A percentile compares a stretch with the other conserved stretches of the same genome.
Evolutionary conservation across 2,888 invertebrate genomes (phyloP).

Genomic region (Auanema sp.): DNA sequence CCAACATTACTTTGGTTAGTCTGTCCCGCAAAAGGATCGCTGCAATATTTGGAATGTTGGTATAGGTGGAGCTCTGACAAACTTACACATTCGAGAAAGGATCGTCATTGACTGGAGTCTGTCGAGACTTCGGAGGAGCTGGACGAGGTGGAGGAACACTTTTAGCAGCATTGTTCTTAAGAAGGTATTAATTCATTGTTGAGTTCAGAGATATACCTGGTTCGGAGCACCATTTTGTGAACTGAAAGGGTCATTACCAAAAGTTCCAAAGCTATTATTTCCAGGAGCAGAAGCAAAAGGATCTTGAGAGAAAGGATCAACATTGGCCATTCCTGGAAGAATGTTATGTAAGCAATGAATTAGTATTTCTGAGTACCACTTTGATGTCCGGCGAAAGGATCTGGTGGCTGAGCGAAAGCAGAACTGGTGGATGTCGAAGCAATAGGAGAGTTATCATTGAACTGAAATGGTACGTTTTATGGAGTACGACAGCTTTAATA

Average conservation of each 20-base stretch:
- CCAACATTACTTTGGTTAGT: conserved; percentile 14
- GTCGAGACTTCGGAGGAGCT: conserved; percentile 43
- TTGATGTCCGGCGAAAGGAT: conserved; percentile 32
- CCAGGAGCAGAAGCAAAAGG: conserved; percentile 28
- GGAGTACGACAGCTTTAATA: background rate
- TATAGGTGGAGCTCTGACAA: too few relatives aligned
- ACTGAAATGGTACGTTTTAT: conserved; percentile 5
- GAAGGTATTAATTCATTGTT: background rate
- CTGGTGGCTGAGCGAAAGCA: conserved; percentile 27
- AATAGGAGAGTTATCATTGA: conserved; percentile 13
- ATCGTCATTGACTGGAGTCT: conserved; percentile 37
- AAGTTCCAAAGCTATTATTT: conserved; percentile 21
- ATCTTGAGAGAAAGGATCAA: conserved; percentile 43
- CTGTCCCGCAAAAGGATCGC: conserved; percentile 37
- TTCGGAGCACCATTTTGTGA: conserved; percentile 8
- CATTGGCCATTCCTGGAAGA: conserved; percentile 1
- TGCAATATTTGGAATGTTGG: conserved; percentile 10
- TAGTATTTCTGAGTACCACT: conserved; percentile 12
- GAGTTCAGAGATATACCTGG: too few relatives aligned
- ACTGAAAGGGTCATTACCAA: conserved; percentile 10
- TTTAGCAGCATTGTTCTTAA: conserved; percentile 7
- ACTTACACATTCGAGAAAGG: conserved; percentile 45
- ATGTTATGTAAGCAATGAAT: conserved; percentile 4
- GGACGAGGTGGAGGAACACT: conserved; percentile 41
- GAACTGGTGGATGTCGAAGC: conserved; percentile 20